These are phyloP conservation scores for Cantharis rustica DNA, from an alignment of 2,888 invertebrate species.

Conservation along the genomic window DNA sequence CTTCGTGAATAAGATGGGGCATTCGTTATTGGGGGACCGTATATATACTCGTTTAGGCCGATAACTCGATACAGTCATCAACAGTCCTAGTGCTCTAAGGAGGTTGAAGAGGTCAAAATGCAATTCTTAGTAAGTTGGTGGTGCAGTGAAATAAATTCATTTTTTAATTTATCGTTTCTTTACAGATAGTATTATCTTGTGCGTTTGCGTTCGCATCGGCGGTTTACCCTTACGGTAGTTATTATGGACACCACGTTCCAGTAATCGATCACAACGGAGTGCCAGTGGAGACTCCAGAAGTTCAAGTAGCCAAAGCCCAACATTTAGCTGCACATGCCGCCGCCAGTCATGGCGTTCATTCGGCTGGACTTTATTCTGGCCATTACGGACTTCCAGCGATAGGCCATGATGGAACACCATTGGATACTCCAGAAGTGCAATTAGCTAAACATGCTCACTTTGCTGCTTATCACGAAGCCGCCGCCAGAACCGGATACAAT, in stretches of 20 bases:
- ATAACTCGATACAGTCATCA: conserved; percentile 44
- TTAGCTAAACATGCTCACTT: conserved; percentile 65
- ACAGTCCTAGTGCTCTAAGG: conserved; percentile 54
- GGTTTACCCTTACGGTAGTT: conserved; percentile 16
- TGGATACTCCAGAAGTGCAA: conserved; percentile 65
- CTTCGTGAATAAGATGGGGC: conserved; percentile 51
- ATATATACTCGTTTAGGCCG: conserved; percentile 48
- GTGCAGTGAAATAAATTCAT: not conserved
- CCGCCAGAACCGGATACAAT: conserved; percentile 50
- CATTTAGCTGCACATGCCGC: conserved; percentile 53
- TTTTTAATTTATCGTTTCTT: not conserved
- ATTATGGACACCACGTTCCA: conserved; percentile 21
- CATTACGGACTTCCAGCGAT: not conserved
- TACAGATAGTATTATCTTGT: conserved; percentile 34
- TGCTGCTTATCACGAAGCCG: conserved; percentile 59
- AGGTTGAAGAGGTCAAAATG: conserved; percentile 50
- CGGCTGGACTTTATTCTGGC: not conserved
- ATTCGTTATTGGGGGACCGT: conserved; percentile 46
- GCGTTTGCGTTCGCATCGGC: conserved; percentile 35
- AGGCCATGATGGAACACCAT: conserved; percentile 59
- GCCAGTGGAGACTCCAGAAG: conserved; percentile 65
- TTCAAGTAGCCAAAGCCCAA: conserved; percentile 63
- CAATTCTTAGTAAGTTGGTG: conserved; percentile 49
- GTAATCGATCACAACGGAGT: conserved; percentile 58
- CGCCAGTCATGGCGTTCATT: conserved; percentile 2